These are phyloP conservation scores for Platorchestia sp. DNA, from an alignment of 1,140 invertebrate species.

Conservation along the genomic window DNA sequence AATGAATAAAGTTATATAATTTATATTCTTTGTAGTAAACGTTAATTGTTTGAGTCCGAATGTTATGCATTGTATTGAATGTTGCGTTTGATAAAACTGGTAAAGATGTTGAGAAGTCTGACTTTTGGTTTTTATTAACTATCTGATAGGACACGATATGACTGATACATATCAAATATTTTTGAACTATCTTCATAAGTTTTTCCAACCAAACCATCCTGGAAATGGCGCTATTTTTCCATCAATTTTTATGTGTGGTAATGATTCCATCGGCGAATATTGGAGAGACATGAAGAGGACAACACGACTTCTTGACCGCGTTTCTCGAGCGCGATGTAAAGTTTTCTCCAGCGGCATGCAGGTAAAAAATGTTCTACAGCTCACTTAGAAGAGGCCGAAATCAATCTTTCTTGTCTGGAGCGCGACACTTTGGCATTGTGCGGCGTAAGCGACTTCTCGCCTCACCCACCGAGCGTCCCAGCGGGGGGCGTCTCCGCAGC, in stretches of 20 bases:
- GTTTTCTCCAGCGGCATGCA: slow-evolving; percentile 12
- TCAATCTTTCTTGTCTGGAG: slow-evolving; percentile 48
- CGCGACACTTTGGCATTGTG: slow-evolving; percentile 52
- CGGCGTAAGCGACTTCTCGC: slow-evolving; percentile 18
- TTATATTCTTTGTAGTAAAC: background rate
- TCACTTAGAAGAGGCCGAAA: slow-evolving; percentile 44
- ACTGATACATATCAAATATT: background rate
- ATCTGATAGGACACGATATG: background rate
- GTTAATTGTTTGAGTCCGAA: background rate
- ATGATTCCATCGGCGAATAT: background rate
- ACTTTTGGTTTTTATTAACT: background rate
- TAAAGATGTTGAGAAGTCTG: background rate
- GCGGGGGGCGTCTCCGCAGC: slow-evolving; percentile 4
- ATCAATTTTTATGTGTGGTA: background rate
- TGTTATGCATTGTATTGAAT: background rate
- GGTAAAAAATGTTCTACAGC: slow-evolving; percentile 45
- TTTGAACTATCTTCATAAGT: background rate
- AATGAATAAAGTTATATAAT: background rate
- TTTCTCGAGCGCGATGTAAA: background rate
- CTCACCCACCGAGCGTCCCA: background rate
- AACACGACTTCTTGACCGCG: background rate
- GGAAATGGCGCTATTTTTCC: background rate
- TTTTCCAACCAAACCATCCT: no score
- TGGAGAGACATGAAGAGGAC: background rate
- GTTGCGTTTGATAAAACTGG: background rate